These are phyloP conservation scores for Amniataba percoides DNA, from an alignment of 2,797 vertebrate species.

Conservation along the genomic window DNA sequence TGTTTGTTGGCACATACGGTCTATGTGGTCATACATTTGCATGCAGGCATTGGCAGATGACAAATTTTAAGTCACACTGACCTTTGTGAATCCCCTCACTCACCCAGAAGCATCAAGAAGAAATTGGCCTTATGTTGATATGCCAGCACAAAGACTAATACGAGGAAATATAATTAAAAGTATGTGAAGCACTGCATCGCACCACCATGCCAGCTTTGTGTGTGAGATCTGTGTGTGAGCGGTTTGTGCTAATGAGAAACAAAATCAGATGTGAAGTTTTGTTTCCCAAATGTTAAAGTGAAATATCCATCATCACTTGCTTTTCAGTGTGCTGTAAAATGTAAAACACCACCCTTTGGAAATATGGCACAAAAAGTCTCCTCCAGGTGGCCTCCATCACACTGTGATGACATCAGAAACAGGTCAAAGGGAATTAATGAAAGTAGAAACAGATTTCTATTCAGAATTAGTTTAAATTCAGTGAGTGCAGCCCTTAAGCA, in stretches of 20 bases:
- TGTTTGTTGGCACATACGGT: neutral
- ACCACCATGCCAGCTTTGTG: neutral
- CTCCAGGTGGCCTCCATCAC: neutral
- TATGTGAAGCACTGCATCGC: neutral
- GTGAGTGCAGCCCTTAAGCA: neutral
- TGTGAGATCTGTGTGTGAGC: neutral
- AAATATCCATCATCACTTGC: neutral
- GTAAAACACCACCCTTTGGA: neutral
- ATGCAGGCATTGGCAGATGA: neutral
- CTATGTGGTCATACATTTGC: too few species aligned
- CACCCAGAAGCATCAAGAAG: neutral
- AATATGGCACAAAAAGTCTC: neutral
- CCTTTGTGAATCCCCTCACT: neutral
- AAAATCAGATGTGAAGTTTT: neutral
- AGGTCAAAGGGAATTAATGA: constrained; percentile 1
- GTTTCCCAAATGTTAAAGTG: too few species aligned
- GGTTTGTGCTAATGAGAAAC: neutral
- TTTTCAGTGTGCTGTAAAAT: constrained; percentile 11
- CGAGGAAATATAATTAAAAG: neutral
- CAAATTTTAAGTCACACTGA: neutral
- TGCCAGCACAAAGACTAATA: neutral
- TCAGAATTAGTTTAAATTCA: neutral
- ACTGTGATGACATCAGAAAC: neutral
- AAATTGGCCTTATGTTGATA: neutral
- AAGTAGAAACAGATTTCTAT: neutral